Evolutionary conservation across 2,113 vertebrate genomes (phyloP).

Genomic region (Sturnus vulgaris): DNA sequence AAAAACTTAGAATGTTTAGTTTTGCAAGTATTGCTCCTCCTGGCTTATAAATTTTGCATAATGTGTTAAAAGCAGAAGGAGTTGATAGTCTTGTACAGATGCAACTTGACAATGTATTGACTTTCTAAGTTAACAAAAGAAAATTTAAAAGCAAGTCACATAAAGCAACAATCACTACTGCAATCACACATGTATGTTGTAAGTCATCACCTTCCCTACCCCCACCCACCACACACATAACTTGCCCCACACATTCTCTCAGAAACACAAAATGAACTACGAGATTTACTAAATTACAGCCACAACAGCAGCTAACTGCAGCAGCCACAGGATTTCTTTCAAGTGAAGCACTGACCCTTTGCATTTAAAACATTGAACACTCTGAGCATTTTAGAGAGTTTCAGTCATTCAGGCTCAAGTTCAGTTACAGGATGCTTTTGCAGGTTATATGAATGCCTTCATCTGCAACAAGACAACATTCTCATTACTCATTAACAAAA

Average conservation of each 20-base stretch:
- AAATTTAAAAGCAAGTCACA: constrained; percentile 71
- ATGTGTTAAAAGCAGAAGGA: constrained; percentile 57
- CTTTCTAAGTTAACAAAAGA: constrained; percentile 60
- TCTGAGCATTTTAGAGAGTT: constrained; percentile 52
- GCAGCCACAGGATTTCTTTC: constrained; percentile 76
- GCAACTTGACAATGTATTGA: constrained; percentile 47
- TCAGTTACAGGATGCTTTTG: constrained; percentile 41
- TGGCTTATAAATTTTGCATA: constrained; percentile 55
- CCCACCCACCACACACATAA: constrained; percentile 61
- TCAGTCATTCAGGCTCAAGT: constrained; percentile 60
- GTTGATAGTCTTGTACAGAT: constrained; percentile 48
- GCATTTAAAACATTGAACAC: constrained; percentile 38
- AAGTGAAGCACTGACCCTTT: constrained; percentile 54
- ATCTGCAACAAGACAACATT: constrained; percentile 59
- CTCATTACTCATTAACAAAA: constrained; percentile 11
- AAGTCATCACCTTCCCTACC: constrained; percentile 35
- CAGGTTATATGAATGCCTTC: constrained; percentile 42
- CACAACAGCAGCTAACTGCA: constrained; percentile 77
- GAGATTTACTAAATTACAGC: constrained; percentile 69
- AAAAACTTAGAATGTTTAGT: constrained; percentile 40
- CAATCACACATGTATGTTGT: constrained; percentile 64
- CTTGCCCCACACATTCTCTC: constrained; percentile 78
- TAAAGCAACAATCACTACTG: constrained; percentile 72
- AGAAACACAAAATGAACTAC: constrained; percentile 76
- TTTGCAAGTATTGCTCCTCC: constrained; percentile 67